Conservation (phyloP, 2,113 vertebrate genomes). For the Hyla sarda region DNA sequence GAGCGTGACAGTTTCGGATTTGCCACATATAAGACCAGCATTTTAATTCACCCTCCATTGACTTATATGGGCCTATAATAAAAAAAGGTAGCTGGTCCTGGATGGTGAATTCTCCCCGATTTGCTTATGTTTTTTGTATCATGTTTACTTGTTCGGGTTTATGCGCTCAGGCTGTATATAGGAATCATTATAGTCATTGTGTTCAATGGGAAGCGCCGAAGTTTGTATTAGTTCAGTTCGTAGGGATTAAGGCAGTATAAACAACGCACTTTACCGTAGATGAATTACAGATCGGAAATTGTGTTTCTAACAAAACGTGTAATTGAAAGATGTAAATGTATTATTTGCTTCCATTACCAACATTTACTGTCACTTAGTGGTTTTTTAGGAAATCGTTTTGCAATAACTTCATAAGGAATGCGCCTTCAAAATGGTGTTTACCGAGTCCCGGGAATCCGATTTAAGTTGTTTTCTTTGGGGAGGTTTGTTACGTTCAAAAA, state of each 20-base stretch:
- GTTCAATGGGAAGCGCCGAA: neutral
- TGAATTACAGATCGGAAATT: neutral
- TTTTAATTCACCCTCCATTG: neutral
- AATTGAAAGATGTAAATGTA: conserved; percentile 14
- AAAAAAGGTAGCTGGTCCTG: too few relatives aligned
- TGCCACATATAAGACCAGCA: neutral
- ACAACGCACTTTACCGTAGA: neutral
- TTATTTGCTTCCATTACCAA: conserved; percentile 17
- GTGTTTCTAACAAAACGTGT: conserved; percentile 3
- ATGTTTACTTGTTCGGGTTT: neutral
- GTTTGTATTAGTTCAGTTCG: neutral
- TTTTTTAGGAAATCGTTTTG: neutral
- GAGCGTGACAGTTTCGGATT: neutral
- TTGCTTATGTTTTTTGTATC: neutral
- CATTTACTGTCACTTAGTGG: conserved; percentile 22
- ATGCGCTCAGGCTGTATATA: neutral
- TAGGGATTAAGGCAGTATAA: neutral
- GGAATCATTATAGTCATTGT: neutral
- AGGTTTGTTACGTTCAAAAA: neutral
- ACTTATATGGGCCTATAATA: neutral
- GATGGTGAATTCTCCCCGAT: neutral
- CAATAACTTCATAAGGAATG: neutral
- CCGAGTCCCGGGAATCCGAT: neutral
- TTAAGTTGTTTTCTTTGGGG: neutral
- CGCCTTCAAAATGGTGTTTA: neutral